phyloP scores from a whole-genome alignment of 2,797 vertebrate genomes.

The Anguilla marmorata region DNA sequence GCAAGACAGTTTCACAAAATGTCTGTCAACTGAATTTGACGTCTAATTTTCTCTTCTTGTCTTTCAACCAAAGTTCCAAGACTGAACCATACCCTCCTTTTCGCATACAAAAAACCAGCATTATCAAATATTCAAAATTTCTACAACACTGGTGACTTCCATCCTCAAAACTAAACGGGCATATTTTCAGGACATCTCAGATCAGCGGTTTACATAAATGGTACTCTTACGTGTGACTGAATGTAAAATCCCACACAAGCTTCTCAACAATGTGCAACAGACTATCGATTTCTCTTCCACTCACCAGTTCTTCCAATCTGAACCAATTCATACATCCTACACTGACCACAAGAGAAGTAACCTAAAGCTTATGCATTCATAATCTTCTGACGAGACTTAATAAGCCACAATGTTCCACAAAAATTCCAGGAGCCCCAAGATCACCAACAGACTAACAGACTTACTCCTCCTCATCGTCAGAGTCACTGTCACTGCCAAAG shows the following conservation, averaged over 20 bases:
- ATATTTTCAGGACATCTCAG: not conserved
- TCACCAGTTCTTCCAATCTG: not conserved
- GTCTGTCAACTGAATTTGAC: not conserved
- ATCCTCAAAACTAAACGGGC: not conserved
- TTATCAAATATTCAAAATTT: not conserved
- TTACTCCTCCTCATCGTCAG: constrained; percentile 92
- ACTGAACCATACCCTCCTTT: not conserved
- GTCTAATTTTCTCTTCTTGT: not conserved
- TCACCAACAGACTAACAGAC: constrained; percentile 51
- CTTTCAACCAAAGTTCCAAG: not conserved
- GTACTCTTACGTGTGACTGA: not conserved
- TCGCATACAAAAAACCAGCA: not conserved
- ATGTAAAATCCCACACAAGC: not conserved
- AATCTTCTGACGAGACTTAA: not conserved
- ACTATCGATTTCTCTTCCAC: not conserved
- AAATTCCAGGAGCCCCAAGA: not conserved
- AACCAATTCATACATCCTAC: not conserved
- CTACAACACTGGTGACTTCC: not conserved
- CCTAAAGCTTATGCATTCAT: not conserved
- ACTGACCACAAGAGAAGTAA: not conserved
- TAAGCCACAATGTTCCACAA: not conserved
- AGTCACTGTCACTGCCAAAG: constrained; percentile 96
- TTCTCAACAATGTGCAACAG: not conserved
- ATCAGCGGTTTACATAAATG: not conserved
- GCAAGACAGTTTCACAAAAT: constrained; percentile 18